Percentiles rank a stretch among this genome's conserved stretches.
phyloP scores from a whole-genome alignment of 1,140 invertebrate genomes.

The Cardiocondyla obscurior region DNA sequence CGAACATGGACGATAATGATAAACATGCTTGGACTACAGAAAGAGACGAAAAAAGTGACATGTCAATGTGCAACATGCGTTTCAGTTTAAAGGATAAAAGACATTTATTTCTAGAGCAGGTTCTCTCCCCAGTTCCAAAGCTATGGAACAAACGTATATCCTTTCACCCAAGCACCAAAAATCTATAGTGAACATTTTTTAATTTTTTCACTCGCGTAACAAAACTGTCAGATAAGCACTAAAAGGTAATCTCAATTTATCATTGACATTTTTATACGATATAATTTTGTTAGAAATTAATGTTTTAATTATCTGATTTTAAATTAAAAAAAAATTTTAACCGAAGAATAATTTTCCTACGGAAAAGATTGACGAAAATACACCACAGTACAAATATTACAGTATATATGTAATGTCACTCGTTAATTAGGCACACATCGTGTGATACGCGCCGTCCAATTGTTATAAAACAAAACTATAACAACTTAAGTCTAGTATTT shows the following conservation, averaged over 20 bases:
- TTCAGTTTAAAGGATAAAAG: slow-evolving; percentile 85
- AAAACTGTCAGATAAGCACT: too few relatives aligned
- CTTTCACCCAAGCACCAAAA: slow-evolving; percentile 44
- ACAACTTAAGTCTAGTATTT: slow-evolving; percentile 23
- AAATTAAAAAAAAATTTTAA: too few relatives aligned
- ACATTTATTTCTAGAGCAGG: slow-evolving; percentile 86
- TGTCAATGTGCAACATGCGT: slow-evolving; percentile 61
- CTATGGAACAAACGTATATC: slow-evolving; percentile 80
- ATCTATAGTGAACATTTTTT: slow-evolving; percentile 14
- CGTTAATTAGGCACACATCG: slow-evolving; percentile 34
- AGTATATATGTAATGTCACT: slow-evolving; percentile 29
- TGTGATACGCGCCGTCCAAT: slow-evolving; percentile 41
- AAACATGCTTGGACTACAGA: slow-evolving; percentile 54
- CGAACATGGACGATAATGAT: slow-evolving; percentile 53
- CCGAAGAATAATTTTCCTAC: slow-evolving; percentile 6
- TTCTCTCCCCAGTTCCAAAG: slow-evolving; percentile 85
- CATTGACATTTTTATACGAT: too few relatives aligned
- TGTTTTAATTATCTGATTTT: too few relatives aligned
- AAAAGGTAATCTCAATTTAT: too few relatives aligned
- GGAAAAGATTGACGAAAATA: neutral
- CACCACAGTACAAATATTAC: slow-evolving; percentile 38
- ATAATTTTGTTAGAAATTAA: too few relatives aligned
- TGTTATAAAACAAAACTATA: neutral
- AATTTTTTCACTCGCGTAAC: neutral
- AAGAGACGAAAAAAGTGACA: slow-evolving; percentile 60